Evolutionary conservation across 2,797 vertebrate genomes (phyloP), one percentile per base, ranked within the genome.

Genomic region (Balearica regulorum): DNA sequence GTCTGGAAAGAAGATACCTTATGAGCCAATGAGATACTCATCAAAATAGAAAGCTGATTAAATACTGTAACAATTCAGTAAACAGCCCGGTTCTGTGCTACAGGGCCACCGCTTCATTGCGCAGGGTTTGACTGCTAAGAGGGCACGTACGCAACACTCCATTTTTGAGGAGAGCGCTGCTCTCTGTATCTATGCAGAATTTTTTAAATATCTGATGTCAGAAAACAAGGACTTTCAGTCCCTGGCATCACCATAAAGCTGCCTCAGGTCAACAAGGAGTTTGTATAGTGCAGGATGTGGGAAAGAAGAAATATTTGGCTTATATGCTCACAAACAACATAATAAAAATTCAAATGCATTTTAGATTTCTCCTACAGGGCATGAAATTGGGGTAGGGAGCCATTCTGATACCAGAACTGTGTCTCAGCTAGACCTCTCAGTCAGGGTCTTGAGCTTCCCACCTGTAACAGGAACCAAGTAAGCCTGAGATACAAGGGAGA

Each of bases 161-260:
- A 6, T 26, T 75, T 90, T 25, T 39, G 53, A 86, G 54, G 39
- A 64, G 29, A 51, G 21, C 72, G 28, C 26, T 71, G 44, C n/a
- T 60, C 29, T 75, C 44, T 49, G 49, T 57, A 80, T 37, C 37
- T 68, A 4, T n/a, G 43, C 13, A 69, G 35, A 35, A 13, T 43
- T 84, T 57, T 82, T 43, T 4, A 41, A 75, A 71, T 37, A 64
- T 7, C 48, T 2, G 1, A 16, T 29, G 16, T 41, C 44, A 69
- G 75, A 92, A 91, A 28, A 6, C 18, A 61, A 66, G 68, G 31
- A 71, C 65, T 86, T 94, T 22, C 64, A 89, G 68, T 66, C 35
- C 72, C 71, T 87, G 53, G 37, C 44, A 93, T 80, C 79, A 79
- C 43, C 71, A 82, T 31, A 69, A 71, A 83, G 46, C 79, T 92